Conservation (phyloP, 2,113 vertebrate genomes). For the Rhinolophus ferrumequinum region DNA sequence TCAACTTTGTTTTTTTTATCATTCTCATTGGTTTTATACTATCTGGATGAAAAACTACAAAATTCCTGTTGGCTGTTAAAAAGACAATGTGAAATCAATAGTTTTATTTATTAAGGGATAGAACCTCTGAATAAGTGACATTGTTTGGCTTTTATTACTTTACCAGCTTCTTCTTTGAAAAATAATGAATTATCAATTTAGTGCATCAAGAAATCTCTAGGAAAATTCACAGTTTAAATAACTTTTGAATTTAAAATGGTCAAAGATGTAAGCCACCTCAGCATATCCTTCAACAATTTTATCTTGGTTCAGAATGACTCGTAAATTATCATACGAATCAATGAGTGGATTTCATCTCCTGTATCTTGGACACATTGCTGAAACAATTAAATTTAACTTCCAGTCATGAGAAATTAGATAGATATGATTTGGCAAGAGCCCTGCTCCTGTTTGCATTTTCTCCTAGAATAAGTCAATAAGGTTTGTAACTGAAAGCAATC, state of each 20-base stretch:
- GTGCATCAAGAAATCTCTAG: neutral
- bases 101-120: neutral
- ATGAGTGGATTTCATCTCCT: neutral
- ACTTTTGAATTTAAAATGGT: neutral
- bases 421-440: neutral
- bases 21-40: constrained; percentile 18
- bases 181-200: constrained; percentile 17
- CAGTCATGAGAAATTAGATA: neutral
- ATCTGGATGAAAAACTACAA: neutral
- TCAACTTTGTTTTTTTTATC: neutral
- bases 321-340: neutral
- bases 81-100: constrained; percentile 1
- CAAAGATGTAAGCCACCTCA: neutral
- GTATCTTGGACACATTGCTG: neutral
- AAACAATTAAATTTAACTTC: neutral
- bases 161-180: neutral
- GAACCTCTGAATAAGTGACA: neutral
- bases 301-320: neutral
- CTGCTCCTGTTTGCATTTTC: neutral
- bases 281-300: neutral
- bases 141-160: neutral
- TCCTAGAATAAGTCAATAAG: neutral
- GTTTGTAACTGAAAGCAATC: neutral
- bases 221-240: neutral
- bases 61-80: constrained; percentile 25